These are phyloP conservation scores for Oryzias curvinotus DNA, from an alignment of 2,113 vertebrate species.

Conservation along the genomic window DNA sequence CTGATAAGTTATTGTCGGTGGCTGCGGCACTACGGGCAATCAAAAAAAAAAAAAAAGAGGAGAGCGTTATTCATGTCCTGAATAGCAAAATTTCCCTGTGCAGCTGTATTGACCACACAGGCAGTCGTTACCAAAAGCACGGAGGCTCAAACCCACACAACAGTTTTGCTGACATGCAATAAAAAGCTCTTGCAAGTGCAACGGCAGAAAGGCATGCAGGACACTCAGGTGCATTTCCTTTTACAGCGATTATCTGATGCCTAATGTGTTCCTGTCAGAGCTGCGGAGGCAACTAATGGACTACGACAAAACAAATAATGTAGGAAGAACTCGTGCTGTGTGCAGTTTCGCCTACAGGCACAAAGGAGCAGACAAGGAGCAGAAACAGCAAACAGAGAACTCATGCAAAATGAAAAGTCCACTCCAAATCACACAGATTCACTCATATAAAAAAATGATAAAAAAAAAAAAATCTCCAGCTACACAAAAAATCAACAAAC, in stretches of 20 bases:
- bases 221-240: constrained; percentile 45
- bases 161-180: constrained; percentile 41
- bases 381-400: constrained; percentile 42
- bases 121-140: constrained; percentile 36
- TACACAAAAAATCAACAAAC: constrained; percentile 1
- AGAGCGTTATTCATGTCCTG: constrained; percentile 48
- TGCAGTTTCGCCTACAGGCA: constrained; percentile 35
- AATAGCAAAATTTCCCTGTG: constrained; percentile 34
- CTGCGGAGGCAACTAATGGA: constrained; percentile 51
- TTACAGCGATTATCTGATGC: constrained; percentile 32
- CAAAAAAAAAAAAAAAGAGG: constrained; percentile 44
- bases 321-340: constrained; percentile 42
- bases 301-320: constrained; percentile 45
- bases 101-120: constrained; percentile 39
- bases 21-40: constrained; percentile 85
- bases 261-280: constrained; percentile 50
- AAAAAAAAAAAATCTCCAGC: constrained; percentile 8
- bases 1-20: constrained; percentile 94
- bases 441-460: constrained; percentile 6
- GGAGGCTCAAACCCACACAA: constrained; percentile 25
- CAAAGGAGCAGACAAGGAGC: constrained; percentile 27
- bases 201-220: constrained; percentile 50
- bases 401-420: constrained; percentile 73
- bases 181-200: constrained; percentile 31
- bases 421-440: constrained; percentile 52